Conservation (phyloP, 2,113 vertebrate species). For the Chinchilla lanigera region DNA sequence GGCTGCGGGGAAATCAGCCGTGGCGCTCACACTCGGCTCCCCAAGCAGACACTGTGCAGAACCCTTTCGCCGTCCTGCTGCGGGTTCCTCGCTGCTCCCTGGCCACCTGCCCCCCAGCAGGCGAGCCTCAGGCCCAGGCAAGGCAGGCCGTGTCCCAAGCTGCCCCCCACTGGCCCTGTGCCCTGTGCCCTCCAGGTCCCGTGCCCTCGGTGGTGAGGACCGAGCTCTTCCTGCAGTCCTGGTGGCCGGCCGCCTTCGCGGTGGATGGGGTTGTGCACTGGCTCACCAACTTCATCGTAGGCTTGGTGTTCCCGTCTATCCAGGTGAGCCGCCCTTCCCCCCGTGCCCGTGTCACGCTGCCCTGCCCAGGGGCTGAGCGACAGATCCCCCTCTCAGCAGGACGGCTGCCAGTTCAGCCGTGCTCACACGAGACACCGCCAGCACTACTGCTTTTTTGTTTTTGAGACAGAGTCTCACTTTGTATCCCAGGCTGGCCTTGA, state of each 20-base stretch:
- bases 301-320: conserved; percentile 92
- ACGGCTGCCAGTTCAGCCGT: too few relatives aligned
- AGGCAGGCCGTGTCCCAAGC: neutral
- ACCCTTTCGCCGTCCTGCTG: fast-evolving
- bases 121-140: neutral
- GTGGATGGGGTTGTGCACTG: conserved; percentile 93
- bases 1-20: neutral
- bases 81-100: neutral
- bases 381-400: neutral
- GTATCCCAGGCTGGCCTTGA: neutral
- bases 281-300: conserved; percentile 92
- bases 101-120: neutral
- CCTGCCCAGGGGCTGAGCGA: too few relatives aligned
- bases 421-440: neutral
- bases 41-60: fast-evolving
- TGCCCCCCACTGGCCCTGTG: fast-evolving
- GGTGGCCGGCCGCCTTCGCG: conserved; percentile 91
- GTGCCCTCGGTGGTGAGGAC: conserved; percentile 93
- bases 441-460: neutral
- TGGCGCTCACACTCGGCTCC: neutral
- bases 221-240: conserved; percentile 95
- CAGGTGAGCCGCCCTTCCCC: conserved; percentile 86
- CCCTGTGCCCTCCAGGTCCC: conserved; percentile 85
- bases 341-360: fast-evolving
- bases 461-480: neutral